phyloP scores from a whole-genome alignment of 2,888 invertebrate species.

The Nomada fabriciana region DNA sequence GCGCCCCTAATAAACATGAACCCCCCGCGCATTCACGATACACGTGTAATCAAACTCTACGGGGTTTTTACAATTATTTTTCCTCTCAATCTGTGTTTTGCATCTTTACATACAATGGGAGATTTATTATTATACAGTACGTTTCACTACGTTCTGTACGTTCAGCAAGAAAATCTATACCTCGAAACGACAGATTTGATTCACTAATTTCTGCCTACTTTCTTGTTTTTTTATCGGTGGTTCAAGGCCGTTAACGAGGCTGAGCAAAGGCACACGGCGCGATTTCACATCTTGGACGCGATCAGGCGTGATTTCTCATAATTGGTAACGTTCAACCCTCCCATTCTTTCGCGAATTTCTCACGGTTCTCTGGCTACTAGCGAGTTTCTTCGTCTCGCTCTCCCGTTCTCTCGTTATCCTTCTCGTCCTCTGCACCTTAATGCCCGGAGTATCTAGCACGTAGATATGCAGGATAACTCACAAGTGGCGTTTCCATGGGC shows the following conservation, averaged over 20 bases:
- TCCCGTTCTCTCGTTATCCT: not conserved
- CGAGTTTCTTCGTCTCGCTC: constrained; percentile 44
- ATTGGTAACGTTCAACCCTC: constrained; percentile 71
- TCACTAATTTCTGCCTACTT: constrained; percentile 26
- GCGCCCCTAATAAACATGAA: not conserved
- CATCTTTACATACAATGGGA: too few species aligned
- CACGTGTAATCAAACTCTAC: too few species aligned
- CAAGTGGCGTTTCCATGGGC: constrained; percentile 63
- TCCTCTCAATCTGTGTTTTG: too few species aligned
- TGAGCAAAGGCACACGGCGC: constrained; percentile 52
- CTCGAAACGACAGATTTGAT: not conserved
- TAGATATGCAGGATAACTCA: constrained; percentile 33
- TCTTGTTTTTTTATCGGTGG: constrained; percentile 10
- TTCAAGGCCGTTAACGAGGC: constrained; percentile 53
- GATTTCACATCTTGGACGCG: constrained; percentile 73
- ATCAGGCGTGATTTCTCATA: constrained; percentile 76
- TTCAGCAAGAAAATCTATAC: too few species aligned
- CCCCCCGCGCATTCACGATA: too few species aligned
- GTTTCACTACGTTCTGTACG: too few species aligned
- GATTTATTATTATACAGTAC: too few species aligned
- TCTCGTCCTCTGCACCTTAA: constrained; percentile 31
- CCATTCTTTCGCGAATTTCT: constrained; percentile 30
- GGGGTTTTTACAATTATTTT: too few species aligned
- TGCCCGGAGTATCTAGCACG: constrained; percentile 26
- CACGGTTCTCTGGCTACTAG: constrained; percentile 33